phyloP scores from a whole-genome alignment of 2,888 invertebrate genomes.

The Microplitis manilae region DNA sequence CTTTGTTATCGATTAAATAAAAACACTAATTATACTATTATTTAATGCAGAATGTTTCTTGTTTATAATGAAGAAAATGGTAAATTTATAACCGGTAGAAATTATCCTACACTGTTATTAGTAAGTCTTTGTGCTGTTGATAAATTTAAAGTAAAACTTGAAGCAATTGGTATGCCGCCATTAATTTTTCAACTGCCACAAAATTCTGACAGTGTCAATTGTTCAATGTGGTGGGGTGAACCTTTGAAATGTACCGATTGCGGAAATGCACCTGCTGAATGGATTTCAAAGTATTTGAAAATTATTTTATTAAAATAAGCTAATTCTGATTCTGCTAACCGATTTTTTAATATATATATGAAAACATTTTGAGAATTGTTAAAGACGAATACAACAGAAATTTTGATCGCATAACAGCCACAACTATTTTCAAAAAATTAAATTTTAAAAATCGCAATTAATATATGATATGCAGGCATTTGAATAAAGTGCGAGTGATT shows the following conservation, averaged over 20 bases:
- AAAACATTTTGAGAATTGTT: too few species aligned
- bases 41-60: slow-evolving; percentile 67
- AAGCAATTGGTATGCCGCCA: slow-evolving; percentile 72
- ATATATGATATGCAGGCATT: too few species aligned
- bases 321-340: too few species aligned
- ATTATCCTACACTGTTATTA: slow-evolving; percentile 72
- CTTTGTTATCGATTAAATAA: too few species aligned
- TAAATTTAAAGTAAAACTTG: slow-evolving; percentile 68
- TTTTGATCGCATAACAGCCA: too few species aligned
- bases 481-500: too few species aligned
- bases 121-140: slow-evolving; percentile 71
- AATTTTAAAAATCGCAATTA: too few species aligned
- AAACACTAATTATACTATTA: too few species aligned
- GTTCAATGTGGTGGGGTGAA: slow-evolving; percentile 67
- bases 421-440: too few species aligned
- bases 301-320: slow-evolving; percentile 39
- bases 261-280: slow-evolving; percentile 76
- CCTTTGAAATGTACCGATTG: slow-evolving; percentile 75
- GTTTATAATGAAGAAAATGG: slow-evolving; percentile 70
- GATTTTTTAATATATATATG: too few species aligned
- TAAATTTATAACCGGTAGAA: slow-evolving; percentile 70
- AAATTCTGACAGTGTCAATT: slow-evolving; percentile 48
- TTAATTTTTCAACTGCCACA: slow-evolving; percentile 70
- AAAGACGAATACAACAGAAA: too few species aligned
- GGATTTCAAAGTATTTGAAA: slow-evolving; percentile 74